Evolutionary conservation across 2,113 vertebrate species (phyloP).

Genomic region (Steatornis caripensis): DNA sequence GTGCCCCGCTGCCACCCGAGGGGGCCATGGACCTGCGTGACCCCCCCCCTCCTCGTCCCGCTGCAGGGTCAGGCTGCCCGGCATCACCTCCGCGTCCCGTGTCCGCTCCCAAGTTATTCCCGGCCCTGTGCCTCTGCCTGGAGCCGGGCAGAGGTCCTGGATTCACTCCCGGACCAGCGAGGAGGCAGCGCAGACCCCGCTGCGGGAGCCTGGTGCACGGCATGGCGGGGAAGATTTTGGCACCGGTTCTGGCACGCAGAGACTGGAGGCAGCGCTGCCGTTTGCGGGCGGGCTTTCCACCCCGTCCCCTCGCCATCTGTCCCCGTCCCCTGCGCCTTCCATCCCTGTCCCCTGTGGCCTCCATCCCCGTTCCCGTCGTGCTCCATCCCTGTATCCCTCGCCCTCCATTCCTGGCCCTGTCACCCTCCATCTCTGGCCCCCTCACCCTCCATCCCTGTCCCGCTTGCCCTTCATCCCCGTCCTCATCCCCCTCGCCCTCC

Average conservation of each 20-base stretch:
- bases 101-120: background rate
- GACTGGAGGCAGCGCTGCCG: background rate
- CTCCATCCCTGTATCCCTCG: rapidly evolving
- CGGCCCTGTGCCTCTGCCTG: background rate
- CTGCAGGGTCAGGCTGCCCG: background rate
- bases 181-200: background rate
- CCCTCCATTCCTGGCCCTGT: background rate
- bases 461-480: background rate
- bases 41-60: rapidly evolving
- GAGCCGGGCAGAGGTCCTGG: background rate
- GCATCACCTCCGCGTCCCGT: background rate
- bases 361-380: too few species aligned
- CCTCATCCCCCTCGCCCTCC: background rate
- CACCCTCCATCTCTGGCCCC: background rate
- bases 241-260: background rate
- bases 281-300: background rate
- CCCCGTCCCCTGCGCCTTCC: background rate
- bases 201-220: rapidly evolving
- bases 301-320: background rate
- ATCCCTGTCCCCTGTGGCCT: background rate
- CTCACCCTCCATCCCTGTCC: background rate
- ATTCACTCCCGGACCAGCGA: background rate
- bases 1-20: background rate
- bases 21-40: background rate
- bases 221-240: rapidly evolving